Conservation (phyloP, 2,797 vertebrate genomes). For the Mastacembelus armatus region DNA sequence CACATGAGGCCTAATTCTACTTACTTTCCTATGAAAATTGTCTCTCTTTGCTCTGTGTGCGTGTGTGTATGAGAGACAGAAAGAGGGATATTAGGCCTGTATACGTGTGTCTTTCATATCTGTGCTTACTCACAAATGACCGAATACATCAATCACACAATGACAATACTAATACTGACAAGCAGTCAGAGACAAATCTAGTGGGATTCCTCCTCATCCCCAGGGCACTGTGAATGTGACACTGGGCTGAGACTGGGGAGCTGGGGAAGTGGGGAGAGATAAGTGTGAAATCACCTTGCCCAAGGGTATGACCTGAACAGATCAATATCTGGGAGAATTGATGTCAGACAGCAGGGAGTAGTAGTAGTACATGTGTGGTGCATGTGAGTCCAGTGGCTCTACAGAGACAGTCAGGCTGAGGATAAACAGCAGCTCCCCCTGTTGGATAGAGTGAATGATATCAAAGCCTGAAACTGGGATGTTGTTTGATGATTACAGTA, state of each 20-base stretch:
- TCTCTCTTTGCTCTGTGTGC: constrained; percentile 7
- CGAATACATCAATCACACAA: constrained; percentile 60
- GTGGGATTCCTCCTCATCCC: constrained; percentile 58
- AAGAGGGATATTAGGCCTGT: constrained; percentile 6
- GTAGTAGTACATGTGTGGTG: constrained; percentile 32
- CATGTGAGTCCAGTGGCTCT: constrained; percentile 1
- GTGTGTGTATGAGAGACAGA: neutral
- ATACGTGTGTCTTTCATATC: constrained; percentile 24
- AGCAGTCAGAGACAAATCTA: constrained; percentile 61
- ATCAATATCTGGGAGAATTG: constrained; percentile 81
- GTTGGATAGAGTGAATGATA: constrained; percentile 27
- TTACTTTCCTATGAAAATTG: constrained; percentile 44
- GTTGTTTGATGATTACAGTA: constrained; percentile 1
- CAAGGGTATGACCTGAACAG: constrained; percentile 76
- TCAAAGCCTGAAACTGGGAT: neutral
- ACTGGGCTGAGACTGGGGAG: constrained; percentile 46
- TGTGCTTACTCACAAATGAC: constrained; percentile 42
- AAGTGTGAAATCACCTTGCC: constrained; percentile 83
- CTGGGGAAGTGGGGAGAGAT: constrained; percentile 49
- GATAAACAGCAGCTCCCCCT: constrained; percentile 60
- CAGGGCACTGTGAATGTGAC: constrained; percentile 55
- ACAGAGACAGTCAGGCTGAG: constrained; percentile 4
- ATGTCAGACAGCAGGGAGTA: constrained; percentile 63
- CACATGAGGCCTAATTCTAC: constrained; percentile 29
- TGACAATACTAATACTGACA: constrained; percentile 64